phyloP scores from a whole-genome alignment of 1,140 invertebrate genomes.

The Reticulitermes speratus region DNA sequence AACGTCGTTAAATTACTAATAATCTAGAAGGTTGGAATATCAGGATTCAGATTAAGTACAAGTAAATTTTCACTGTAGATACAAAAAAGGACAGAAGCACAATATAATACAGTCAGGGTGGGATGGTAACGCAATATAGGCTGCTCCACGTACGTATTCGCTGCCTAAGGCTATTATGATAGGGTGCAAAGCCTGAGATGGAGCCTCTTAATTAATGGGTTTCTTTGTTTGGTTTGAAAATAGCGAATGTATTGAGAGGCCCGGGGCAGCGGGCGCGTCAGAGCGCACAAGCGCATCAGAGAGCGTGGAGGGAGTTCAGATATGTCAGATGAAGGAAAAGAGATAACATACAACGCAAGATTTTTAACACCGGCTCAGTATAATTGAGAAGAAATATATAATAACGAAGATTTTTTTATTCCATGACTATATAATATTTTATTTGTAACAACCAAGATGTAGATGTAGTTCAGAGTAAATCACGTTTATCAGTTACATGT shows the following conservation, averaged over 20 bases:
- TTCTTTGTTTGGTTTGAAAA: constrained; percentile 35
- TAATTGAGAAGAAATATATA: too few relatives aligned
- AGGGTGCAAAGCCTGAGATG: constrained; percentile 33
- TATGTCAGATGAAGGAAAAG: not conserved
- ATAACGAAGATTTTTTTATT: too few relatives aligned
- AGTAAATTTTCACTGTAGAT: not conserved
- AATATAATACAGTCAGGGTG: not conserved
- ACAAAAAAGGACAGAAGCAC: not conserved
- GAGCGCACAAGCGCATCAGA: constrained; percentile 32
- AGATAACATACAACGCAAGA: too few relatives aligned
- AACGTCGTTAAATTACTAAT: not conserved
- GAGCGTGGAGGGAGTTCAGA: too few relatives aligned
- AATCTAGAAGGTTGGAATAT: not conserved
- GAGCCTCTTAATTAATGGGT: constrained; percentile 35
- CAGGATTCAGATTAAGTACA: not conserved
- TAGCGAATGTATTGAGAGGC: constrained; percentile 33
- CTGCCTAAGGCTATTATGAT: constrained; percentile 30
- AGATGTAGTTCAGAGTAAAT: too few relatives aligned
- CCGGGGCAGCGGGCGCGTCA: constrained; percentile 22
- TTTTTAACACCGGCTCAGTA: too few relatives aligned
- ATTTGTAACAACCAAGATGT: too few relatives aligned
- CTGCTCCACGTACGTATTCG: not conserved
- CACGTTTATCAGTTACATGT: too few relatives aligned
- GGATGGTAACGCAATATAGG: not conserved
- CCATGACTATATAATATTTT: too few relatives aligned